Evolutionary conservation across 2,113 vertebrate genomes (phyloP), one percentile per base, ranked within the genome.

Genomic region (rabbit (Oryctolagus cuniculus)): DNA sequence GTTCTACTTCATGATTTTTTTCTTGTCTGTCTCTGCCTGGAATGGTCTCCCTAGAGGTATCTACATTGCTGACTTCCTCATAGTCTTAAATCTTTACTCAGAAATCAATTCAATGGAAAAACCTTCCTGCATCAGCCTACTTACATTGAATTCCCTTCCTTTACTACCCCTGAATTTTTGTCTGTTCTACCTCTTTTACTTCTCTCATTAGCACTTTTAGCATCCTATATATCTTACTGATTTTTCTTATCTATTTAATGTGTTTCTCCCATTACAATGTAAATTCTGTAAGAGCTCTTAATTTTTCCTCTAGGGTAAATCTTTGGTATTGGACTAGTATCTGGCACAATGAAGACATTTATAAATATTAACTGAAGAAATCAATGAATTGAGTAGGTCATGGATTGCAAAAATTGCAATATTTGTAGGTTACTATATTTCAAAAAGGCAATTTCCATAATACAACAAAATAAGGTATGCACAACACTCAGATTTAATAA

Each of bases 401-500:
- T 6, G 84, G 9, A 77, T 44, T 88, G 19, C 4, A 83, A 94
- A 92, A 87, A 63, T 51, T 38, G 15, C 6, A 85, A 34, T 38
- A 77, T 92, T 66, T 83, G 4, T 36, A 90, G 15, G 80, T 27
- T 13, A 29, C 17, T 67, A 36, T 34, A 10, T 49, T 25, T 87
- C 84, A 83, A 88, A 87, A 87, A 67, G 7, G 2, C 24, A 93
- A 19, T 66, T 92, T 88, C 29, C 49, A 95, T 34, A 87, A 24
- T 74, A 69, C 66, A 86, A 31, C 25, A 49, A 83, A 92, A 2
- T 55, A 61, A 79, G 2, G 0, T 88, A 38, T 19, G 17, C 34
- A 94, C 21, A 44, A 80, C 0, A 36, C 81, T 90, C 5, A 78
- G 61, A 90, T 58, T 95, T 95, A 74, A 83, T 78, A 85, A 77